Base-by-base conservation (phyloP, 2,797 vertebrate species). In the Danio albolineatus region DNA sequence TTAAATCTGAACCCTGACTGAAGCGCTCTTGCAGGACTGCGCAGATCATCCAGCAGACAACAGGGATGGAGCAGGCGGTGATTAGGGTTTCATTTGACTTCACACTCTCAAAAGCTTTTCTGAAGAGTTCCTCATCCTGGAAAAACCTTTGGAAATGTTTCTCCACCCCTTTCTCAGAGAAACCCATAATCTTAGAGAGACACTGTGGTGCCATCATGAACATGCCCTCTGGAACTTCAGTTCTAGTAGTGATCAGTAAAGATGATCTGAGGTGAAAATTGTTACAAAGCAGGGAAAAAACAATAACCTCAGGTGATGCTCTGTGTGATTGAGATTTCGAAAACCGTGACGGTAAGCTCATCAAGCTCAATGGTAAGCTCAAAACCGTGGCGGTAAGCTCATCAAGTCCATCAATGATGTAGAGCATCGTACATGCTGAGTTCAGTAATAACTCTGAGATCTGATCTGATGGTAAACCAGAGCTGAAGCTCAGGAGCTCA, bases 371-470 rank as follows among this genome's bases (percentile, higher is more conserved):
- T n/a, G n/a, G n/a, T n/a, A n/a, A n/a, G n/a, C n/a, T n/a, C n/a
- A n/a, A n/a, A n/a, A n/a, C n/a, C n/a, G n/a, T n/a, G n/a, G n/a
- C n/a, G n/a, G n/a, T n/a, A n/a, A n/a, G n/a, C 1, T 82, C 60
- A 65, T 78, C 80, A 72, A 82, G 57, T 5, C 80, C 80, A 78
- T 82, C 74, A 12, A 82, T n/a, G 12, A 82, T 70, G 39, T 82
- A 71, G 39, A 78, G 59, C 21, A 77, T 4, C 8, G 14, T 21
- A 5, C 16, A 0, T 17, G 2, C 0, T 14, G 53, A 56, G 16
- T 36, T 49, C 14, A 62, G 70, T 39, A 82, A 4, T 0, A 78
- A 0, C 39, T 10, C 46, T 44, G 57, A 21, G 56, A 82, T 76
- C 28, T 73, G 21, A 13, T 44, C 41, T 2, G 76, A 56, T 28